These are phyloP conservation scores for Mesoclemmys tuberculata DNA, from an alignment of 2,113 vertebrate genomes.

Conservation along the genomic window DNA sequence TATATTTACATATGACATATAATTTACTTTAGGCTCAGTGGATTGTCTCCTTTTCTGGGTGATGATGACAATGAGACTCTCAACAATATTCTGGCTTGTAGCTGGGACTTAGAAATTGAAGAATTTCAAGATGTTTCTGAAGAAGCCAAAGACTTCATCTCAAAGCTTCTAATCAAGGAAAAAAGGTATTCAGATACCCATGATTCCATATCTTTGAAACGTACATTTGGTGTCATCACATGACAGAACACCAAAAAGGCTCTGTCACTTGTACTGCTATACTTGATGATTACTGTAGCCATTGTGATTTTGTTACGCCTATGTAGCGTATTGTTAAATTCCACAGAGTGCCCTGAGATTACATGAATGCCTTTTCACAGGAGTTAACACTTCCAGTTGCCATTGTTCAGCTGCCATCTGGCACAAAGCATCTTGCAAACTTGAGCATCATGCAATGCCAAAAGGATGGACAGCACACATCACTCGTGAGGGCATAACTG, in stretches of 20 bases:
- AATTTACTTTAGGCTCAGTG: slow-evolving; percentile 85
- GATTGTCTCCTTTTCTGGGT: slow-evolving; percentile 95
- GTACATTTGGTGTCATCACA: background rate
- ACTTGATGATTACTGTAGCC: background rate
- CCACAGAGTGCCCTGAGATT: background rate
- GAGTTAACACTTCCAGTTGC: background rate
- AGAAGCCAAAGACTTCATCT: slow-evolving; percentile 95
- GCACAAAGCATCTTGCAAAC: background rate
- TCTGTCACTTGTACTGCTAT: background rate
- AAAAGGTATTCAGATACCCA: slow-evolving; percentile 83
- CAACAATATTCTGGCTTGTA: slow-evolving; percentile 94
- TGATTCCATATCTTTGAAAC: background rate
- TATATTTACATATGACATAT: background rate
- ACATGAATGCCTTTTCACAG: background rate
- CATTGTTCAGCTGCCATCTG: background rate
- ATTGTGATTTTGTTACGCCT: background rate
- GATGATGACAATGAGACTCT: slow-evolving; percentile 95
- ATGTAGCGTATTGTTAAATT: background rate
- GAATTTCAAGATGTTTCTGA: slow-evolving; percentile 92
- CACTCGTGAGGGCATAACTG: background rate
- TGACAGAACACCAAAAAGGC: background rate
- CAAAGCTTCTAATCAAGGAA: slow-evolving; percentile 94
- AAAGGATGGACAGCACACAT: background rate
- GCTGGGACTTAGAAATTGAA: slow-evolving; percentile 94
- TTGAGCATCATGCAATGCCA: background rate